Percentiles rank a stretch among this genome's conserved stretches.
These are phyloP conservation scores for Falco peregrinus DNA, from an alignment of 2,797 vertebrate species.

Conservation along the genomic window DNA sequence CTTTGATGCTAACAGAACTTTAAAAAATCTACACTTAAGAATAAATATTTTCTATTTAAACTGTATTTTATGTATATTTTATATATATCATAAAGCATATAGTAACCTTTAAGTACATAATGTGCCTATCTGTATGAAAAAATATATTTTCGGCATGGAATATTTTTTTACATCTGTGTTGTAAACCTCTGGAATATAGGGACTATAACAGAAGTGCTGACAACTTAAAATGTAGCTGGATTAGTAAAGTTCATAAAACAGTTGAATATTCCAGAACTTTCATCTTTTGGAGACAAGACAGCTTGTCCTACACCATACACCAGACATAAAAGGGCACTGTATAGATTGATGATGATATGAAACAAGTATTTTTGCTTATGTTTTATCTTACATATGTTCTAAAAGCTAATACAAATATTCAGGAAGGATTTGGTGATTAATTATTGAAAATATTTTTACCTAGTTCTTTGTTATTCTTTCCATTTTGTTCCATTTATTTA, in stretches of 20 bases:
- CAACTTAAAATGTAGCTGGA: not conserved
- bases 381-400: not conserved
- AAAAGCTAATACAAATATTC: not conserved
- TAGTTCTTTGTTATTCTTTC: not conserved
- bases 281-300: not conserved
- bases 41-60: not conserved
- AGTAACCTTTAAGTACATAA: not conserved
- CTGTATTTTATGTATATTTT: not conserved
- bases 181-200: conserved; percentile 3
- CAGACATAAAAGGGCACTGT: not conserved
- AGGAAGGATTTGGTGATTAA: not conserved
- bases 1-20: not conserved
- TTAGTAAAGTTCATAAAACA: not conserved
- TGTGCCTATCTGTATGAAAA: not conserved
- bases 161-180: not conserved
- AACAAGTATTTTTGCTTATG: not conserved
- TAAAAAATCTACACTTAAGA: not conserved
- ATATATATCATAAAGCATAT: not conserved
- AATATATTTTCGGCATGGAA: not conserved
- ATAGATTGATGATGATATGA: not conserved
- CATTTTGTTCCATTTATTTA: not conserved
- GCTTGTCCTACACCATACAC: not conserved
- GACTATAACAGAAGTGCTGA: not conserved
- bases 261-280: not conserved
- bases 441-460: not conserved